These are phyloP conservation scores for Agriotes lineatus DNA, from an alignment of 2,888 invertebrate species.

Conservation along the genomic window DNA sequence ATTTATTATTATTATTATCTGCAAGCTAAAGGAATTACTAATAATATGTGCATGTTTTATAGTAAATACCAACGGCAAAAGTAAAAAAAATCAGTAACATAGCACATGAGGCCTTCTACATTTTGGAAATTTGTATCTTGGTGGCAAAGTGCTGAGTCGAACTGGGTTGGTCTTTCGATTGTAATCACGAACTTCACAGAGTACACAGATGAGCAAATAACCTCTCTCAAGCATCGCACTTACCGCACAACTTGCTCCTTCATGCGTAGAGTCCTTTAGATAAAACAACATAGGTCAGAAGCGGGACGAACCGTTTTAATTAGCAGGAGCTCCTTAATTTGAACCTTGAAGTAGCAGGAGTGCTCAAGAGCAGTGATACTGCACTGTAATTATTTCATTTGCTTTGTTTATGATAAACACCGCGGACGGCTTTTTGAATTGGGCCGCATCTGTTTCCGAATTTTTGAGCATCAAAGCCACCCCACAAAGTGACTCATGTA, in stretches of 20 bases:
- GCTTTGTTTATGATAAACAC: conserved; percentile 6
- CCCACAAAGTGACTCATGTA: neutral
- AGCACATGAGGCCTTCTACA: too few relatives aligned
- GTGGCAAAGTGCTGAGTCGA: too few relatives aligned
- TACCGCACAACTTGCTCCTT: neutral
- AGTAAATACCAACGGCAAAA: too few relatives aligned
- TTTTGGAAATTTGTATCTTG: too few relatives aligned
- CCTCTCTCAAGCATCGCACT: neutral
- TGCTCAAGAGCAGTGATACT: conserved; percentile 8
- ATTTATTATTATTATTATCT: too few relatives aligned
- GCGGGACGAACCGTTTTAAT: conserved; percentile 22
- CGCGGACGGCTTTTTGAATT: neutral
- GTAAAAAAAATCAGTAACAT: too few relatives aligned
- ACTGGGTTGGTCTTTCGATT: too few relatives aligned
- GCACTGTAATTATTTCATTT: conserved; percentile 5
- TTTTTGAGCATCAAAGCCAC: neutral
- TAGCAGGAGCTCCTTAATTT: conserved; percentile 12
- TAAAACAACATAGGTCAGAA: conserved; percentile 16
- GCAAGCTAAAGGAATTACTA: too few relatives aligned
- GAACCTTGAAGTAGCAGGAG: conserved; percentile 1
- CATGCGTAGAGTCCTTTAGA: conserved; percentile 7
- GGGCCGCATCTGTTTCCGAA: too few relatives aligned
- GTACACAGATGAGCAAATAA: conserved; percentile 8
- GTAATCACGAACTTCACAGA: neutral
- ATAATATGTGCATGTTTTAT: too few relatives aligned